Conservation (phyloP, 2,888 invertebrate genomes). For the Hoplodrina ambigua region DNA sequence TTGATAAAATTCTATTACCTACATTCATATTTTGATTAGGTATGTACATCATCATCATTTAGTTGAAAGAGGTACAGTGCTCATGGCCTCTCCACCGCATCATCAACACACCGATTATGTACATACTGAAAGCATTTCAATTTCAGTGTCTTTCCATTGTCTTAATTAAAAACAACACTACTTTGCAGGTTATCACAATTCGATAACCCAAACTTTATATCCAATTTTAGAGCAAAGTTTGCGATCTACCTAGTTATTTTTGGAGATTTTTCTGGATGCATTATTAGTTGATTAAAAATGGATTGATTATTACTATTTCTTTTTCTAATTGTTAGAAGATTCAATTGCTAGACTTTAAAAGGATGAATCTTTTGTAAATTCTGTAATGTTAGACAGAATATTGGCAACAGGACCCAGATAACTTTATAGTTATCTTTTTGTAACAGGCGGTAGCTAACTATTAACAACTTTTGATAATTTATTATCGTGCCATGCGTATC, state of each 20-base stretch:
- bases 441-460: constrained; percentile 4
- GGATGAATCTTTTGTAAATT: not conserved
- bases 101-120: not conserved
- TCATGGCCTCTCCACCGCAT: not conserved
- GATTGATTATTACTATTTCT: not conserved
- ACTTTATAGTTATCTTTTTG: not conserved
- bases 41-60: constrained; percentile 1
- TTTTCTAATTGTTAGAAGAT: not conserved
- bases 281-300: not conserved
- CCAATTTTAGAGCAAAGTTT: constrained; percentile 20
- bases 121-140: constrained; percentile 1
- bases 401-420: not conserved
- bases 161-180: constrained; percentile 4
- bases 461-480: constrained; percentile 17
- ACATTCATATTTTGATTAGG: not conserved
- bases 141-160: constrained; percentile 1
- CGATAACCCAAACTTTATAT: constrained; percentile 57
- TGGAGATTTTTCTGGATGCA: not conserved
- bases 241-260: constrained; percentile 10
- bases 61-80: not conserved
- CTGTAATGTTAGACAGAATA: not conserved
- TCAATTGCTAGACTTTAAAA: not conserved
- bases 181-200: constrained; percentile 51
- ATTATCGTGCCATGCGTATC: constrained; percentile 11
- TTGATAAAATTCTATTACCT: not conserved